Evolutionary conservation across 2,888 invertebrate species (phyloP).

Genomic region (Drosophila mulleri): DNA sequence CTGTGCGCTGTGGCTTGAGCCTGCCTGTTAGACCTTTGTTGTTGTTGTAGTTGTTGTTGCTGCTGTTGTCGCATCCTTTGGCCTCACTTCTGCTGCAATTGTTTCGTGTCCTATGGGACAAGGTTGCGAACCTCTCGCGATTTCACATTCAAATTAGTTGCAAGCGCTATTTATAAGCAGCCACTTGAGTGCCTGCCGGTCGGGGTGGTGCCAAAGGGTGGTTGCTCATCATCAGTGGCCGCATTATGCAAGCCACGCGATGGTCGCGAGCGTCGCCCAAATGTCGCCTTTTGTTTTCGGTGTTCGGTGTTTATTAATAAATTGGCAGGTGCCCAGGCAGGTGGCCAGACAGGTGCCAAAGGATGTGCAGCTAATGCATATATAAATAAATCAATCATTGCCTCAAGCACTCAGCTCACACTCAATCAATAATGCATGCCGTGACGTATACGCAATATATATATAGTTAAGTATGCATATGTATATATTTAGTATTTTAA

Average conservation of each 20-base stretch:
- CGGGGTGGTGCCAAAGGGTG: not conserved
- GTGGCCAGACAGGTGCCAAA: not conserved
- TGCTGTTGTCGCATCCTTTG: constrained; percentile 20
- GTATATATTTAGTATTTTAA: constrained; percentile 6
- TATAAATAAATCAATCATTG: constrained; percentile 30
- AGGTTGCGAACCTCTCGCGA: constrained; percentile 33
- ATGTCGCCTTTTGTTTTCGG: constrained; percentile 26
- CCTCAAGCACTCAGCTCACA: not conserved
- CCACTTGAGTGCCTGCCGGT: constrained; percentile 5
- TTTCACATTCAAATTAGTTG: constrained; percentile 60
- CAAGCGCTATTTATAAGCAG: constrained; percentile 48
- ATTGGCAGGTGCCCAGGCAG: not conserved
- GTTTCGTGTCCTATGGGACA: constrained; percentile 31
- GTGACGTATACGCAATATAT: constrained; percentile 37
- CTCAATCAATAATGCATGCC: constrained; percentile 17
- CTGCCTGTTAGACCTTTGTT: constrained; percentile 29
- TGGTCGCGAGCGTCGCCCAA: constrained; percentile 15
- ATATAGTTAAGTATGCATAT: constrained; percentile 1
- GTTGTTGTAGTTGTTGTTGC: not conserved
- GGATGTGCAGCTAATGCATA: constrained; percentile 20
- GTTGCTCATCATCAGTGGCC: constrained; percentile 12
- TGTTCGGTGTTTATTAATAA: constrained; percentile 36
- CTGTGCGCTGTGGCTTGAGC: constrained; percentile 16
- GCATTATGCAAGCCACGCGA: constrained; percentile 52
- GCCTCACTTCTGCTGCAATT: constrained; percentile 29